Base-by-base conservation (phyloP, 2,888 invertebrate genomes). In the Cerastis leucographa region DNA sequence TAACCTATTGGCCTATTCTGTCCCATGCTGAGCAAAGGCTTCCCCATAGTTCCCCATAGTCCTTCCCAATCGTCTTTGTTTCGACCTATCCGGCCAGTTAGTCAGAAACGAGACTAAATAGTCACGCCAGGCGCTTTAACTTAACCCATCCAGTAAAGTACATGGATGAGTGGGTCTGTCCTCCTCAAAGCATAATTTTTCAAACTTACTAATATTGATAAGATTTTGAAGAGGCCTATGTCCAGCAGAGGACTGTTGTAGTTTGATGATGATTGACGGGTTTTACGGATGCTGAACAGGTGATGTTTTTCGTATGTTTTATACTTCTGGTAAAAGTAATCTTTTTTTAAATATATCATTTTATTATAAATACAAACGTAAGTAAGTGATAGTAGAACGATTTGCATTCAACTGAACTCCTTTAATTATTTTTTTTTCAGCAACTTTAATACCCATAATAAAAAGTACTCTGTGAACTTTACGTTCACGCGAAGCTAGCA, bases 401-500 rank as follows among this genome's bases (percentile, higher is more conserved):
- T 71, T 74, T 70, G 46, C 79, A 42, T 69, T 70, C 25, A 29
- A 25, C 9, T 46, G 4, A 25, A n/a, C 19, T 35, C 46, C 40
- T 85, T 74, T 74, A 17, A 29, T n/a, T n/a, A 54, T 67, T 77
- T 73, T 17, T 71, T 62, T 75, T 74, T 68, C 29, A 59, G 17
- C 19, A 62, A 74, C 66, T n/a, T n/a, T n/a, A n/a, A n/a, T n/a
- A n/a, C n/a, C n/a, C n/a, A n/a, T n/a, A n/a, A n/a, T n/a, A n/a
- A n/a, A n/a, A n/a, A n/a, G n/a, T n/a, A n/a, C n/a, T n/a, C n/a
- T n/a, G n/a, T n/a, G n/a, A n/a, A n/a, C n/a, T 78, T 78, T 79
- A 79, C n/a, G 25, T 44, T 71, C 79, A 75, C 78, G 83, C 83
- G 69, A 83, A 9, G 72, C 51, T 70, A 80, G 74, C 82, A 80